Evolutionary conservation across 2,888 invertebrate genomes (phyloP).

Genomic region (Danaus chrysippus): DNA sequence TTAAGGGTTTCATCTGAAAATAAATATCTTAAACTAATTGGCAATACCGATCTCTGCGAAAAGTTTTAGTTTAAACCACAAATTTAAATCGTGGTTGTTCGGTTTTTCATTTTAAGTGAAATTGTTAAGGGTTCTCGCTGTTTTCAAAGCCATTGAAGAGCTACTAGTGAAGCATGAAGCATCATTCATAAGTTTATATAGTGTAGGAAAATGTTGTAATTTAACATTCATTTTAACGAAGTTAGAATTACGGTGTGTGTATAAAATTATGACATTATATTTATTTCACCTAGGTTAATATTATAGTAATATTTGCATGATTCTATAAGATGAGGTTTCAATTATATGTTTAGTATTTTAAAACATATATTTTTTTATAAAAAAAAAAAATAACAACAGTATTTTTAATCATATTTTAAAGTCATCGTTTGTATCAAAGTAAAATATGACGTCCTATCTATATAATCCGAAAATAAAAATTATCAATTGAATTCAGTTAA

Average conservation of each 20-base stretch:
- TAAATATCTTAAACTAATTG: not conserved
- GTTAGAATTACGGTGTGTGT: not conserved
- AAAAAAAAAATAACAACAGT: too few species aligned
- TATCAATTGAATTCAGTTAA: too few species aligned
- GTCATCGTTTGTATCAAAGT: too few species aligned
- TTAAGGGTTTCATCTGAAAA: too few species aligned
- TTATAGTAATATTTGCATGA: too few species aligned
- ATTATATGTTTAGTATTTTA: too few species aligned
- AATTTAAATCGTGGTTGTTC: constrained; percentile 5
- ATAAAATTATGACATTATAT: not conserved
- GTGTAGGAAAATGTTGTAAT: constrained; percentile 6
- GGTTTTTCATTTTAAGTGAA: constrained; percentile 1
- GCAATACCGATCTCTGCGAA: not conserved
- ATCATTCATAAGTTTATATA: constrained; percentile 8
- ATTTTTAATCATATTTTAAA: too few species aligned
- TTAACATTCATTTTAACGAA: not conserved
- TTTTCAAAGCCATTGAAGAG: constrained; percentile 8
- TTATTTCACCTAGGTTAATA: too few species aligned
- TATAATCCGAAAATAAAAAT: too few species aligned
- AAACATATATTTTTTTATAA: too few species aligned
- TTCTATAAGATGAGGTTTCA: too few species aligned
- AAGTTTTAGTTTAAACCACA: constrained; percentile 3
- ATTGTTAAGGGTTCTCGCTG: constrained; percentile 6
- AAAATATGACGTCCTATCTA: too few species aligned
- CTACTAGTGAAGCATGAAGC: constrained; percentile 7